A percentile compares a stretch with the other conserved stretches of the same genome.
Evolutionary conservation across 1,140 invertebrate species (phyloP).

Genomic region (Ceratosolen fusciceps): DNA sequence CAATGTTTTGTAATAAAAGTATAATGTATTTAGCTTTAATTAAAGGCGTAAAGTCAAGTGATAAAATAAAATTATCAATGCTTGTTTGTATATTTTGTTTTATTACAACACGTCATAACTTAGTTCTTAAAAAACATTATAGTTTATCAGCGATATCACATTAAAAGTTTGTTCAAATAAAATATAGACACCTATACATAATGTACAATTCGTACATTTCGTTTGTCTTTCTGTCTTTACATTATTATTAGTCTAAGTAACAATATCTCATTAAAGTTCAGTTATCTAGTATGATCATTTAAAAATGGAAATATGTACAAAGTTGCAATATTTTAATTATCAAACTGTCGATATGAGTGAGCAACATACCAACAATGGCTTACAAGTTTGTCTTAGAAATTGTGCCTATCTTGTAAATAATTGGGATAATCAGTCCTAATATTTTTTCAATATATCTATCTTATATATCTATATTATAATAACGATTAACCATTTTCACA

Average conservation of each 20-base stretch:
- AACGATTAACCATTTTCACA: conserved; percentile 16
- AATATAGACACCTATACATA: conserved; percentile 62
- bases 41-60: background rate
- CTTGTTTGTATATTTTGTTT: conserved; percentile 55
- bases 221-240: conserved; percentile 49
- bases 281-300: conserved; percentile 24
- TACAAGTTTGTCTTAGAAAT: conserved; percentile 20
- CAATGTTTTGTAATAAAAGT: background rate
- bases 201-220: conserved; percentile 58
- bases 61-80: conserved; percentile 27
- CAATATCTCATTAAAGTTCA: conserved; percentile 46
- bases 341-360: conserved; percentile 30
- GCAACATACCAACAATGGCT: conserved; percentile 27
- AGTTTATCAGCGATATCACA: conserved; percentile 65
- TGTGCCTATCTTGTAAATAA: conserved; percentile 32
- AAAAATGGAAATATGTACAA: conserved; percentile 40
- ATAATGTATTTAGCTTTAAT: conserved; percentile 1
- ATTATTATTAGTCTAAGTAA: conserved; percentile 51
- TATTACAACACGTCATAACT: conserved; percentile 64
- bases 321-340: conserved; percentile 32
- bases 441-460: conserved; percentile 5
- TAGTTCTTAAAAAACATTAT: conserved; percentile 61
- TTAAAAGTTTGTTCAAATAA: conserved; percentile 66
- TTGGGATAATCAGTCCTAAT: conserved; percentile 31
- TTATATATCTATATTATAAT: conserved; percentile 14